phyloP scores from a whole-genome alignment of 2,888 invertebrate genomes.

The Drosophila meridiana region DNA sequence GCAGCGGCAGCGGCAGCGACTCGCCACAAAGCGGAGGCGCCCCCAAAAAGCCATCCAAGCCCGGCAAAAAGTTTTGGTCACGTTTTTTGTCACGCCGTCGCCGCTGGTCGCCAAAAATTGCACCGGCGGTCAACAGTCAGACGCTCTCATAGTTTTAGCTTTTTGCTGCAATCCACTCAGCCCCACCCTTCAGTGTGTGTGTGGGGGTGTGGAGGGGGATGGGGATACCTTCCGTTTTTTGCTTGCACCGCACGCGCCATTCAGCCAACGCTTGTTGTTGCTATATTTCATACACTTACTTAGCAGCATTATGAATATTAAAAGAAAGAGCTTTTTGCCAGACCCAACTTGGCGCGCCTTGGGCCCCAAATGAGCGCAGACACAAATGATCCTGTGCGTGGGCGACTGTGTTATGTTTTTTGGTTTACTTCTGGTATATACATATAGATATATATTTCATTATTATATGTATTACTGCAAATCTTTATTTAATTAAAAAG shows the following conservation, averaged over 20 bases:
- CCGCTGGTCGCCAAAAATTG: constrained; percentile 62
- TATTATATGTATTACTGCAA: not conserved
- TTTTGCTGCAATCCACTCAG: constrained; percentile 7
- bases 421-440: not conserved
- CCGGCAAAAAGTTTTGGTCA: constrained; percentile 66
- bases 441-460: not conserved
- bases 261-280: constrained; percentile 24
- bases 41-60: constrained; percentile 22
- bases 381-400: not conserved
- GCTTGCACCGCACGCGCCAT: constrained; percentile 24
- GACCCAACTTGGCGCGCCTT: not conserved
- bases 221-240: not conserved
- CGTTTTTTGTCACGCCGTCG: constrained; percentile 69
- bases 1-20: not conserved
- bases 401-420: not conserved
- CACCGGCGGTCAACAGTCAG: constrained; percentile 69
- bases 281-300: constrained; percentile 22
- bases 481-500: not conserved
- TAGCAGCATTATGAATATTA: constrained; percentile 14
- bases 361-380: not conserved
- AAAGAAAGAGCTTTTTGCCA: not conserved
- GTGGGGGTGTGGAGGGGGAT: too few species aligned
- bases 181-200: not conserved
- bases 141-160: constrained; percentile 42
- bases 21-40: constrained; percentile 25